These are phyloP conservation scores for Sinocyclocheilus grahami DNA, from an alignment of 2,113 vertebrate genomes.

Conservation along the genomic window DNA sequence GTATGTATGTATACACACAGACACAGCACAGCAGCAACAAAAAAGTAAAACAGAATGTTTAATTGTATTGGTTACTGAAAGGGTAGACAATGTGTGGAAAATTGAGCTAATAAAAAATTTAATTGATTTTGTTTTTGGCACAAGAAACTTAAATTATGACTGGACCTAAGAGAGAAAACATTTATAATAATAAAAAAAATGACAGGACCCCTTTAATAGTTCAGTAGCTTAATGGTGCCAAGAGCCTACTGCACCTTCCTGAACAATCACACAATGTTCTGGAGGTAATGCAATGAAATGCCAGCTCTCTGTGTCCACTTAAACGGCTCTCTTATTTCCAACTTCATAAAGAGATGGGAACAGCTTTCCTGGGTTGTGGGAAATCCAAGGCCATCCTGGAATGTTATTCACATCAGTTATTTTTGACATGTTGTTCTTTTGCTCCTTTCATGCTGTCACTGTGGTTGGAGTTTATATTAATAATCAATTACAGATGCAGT, in stretches of 20 bases:
- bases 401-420: constrained; percentile 32
- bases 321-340: constrained; percentile 47
- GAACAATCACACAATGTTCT: constrained; percentile 45
- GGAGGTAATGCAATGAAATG: constrained; percentile 56
- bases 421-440: constrained; percentile 35
- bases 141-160: not conserved
- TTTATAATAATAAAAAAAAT: constrained; percentile 23
- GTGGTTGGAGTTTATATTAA: constrained; percentile 4
- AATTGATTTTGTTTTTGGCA: not conserved
- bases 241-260: constrained; percentile 2
- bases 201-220: constrained; percentile 6
- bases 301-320: constrained; percentile 46
- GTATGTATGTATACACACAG: not conserved
- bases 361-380: constrained; percentile 38
- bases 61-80: not conserved
- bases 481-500: constrained; percentile 15
- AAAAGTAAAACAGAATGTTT: not conserved
- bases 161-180: not conserved
- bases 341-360: constrained; percentile 56
- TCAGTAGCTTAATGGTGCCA: constrained; percentile 16
- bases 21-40: not conserved
- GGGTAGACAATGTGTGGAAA: not conserved
- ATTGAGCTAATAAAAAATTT: not conserved
- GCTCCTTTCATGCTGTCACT: not conserved
- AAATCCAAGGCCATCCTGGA: constrained; percentile 39